phyloP scores from a whole-genome alignment of 2,113 vertebrate species.

The Bufo gargarizans region DNA sequence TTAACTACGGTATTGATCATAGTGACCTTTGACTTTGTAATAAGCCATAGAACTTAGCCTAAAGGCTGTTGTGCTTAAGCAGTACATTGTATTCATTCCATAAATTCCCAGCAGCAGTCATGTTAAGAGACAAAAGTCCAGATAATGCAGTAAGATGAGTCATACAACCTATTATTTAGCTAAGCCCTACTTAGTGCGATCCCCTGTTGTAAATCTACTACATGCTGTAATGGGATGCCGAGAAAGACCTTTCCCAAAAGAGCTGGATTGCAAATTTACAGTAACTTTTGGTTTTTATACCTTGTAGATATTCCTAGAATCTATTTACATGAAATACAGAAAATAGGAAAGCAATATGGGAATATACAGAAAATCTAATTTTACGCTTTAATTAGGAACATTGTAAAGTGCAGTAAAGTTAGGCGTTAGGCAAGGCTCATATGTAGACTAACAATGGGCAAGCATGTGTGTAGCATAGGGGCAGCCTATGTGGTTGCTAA shows the following conservation, averaged over 20 bases:
- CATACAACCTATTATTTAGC: conserved; percentile 31
- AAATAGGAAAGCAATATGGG: neutral
- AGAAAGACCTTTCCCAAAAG: neutral
- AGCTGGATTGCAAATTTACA: neutral
- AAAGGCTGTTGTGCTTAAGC: neutral
- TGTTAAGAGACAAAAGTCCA: neutral
- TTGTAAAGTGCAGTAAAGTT: neutral
- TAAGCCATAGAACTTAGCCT: neutral
- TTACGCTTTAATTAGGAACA: neutral
- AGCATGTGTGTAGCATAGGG: no score
- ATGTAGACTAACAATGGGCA: no score
- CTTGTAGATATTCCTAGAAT: conserved; percentile 15
- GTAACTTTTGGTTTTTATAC: neutral
- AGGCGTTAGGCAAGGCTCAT: no score
- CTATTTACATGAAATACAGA: neutral
- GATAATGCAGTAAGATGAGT: neutral
- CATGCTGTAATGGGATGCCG: neutral
- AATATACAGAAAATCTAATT: neutral
- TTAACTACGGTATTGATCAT: neutral
- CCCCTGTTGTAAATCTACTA: neutral
- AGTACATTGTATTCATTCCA: conserved; percentile 6
- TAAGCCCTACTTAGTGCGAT: conserved; percentile 32
- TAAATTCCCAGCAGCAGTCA: neutral
- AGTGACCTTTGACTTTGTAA: neutral
- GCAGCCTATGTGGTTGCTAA: no score